Conservation (phyloP, 1,140 invertebrate genomes). For the Bicyclus anynana region DNA sequence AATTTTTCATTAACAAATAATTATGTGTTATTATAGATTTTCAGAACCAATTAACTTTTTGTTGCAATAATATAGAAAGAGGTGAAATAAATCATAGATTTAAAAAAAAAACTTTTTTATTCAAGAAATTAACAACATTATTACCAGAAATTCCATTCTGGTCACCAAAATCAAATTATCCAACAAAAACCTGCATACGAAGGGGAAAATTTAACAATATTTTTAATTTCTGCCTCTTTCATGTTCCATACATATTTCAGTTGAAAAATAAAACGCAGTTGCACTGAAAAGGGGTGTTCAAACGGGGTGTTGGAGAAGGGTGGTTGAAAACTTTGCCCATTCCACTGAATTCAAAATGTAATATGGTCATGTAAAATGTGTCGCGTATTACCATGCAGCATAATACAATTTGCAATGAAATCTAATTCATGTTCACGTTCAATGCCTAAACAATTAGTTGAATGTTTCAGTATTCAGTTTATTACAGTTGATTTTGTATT, state of each 20-base stretch:
- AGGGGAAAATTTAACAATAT: too few relatives aligned
- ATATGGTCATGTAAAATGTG: neutral
- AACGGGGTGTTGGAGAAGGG: neutral
- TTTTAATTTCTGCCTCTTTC: too few relatives aligned
- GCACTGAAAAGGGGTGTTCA: neutral
- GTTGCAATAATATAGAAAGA: too few relatives aligned
- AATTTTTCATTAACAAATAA: too few relatives aligned
- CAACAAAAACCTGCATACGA: too few relatives aligned
- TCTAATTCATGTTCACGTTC: neutral
- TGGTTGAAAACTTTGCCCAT: neutral
- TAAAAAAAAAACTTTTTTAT: too few relatives aligned
- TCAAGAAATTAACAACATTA: too few relatives aligned
- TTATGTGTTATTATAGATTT: too few relatives aligned
- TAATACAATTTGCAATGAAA: neutral
- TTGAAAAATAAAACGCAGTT: neutral
- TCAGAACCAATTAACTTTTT: too few relatives aligned
- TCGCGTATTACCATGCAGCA: neutral
- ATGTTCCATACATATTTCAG: neutral
- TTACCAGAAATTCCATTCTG: too few relatives aligned
- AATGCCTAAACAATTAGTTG: neutral
- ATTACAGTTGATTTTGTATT: neutral
- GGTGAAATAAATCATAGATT: too few relatives aligned
- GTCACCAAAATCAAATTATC: too few relatives aligned
- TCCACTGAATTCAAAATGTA: neutral
- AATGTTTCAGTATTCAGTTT: neutral